Base-by-base conservation (phyloP, 2,888 invertebrate genomes). In the Drosophila meridionalis region DNA sequence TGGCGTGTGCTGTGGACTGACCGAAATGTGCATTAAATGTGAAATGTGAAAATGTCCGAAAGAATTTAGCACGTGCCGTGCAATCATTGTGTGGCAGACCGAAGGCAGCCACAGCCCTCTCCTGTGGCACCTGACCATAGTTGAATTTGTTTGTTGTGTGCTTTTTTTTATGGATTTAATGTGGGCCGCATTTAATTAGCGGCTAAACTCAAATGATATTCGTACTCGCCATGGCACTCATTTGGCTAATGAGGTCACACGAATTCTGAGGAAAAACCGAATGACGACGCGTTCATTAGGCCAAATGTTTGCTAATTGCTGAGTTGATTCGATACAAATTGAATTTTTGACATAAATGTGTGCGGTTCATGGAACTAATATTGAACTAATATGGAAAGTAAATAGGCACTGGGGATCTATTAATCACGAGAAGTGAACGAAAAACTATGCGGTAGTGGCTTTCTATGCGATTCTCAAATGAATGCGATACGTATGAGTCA, bases 21-120 rank as follows among this genome's bases (percentile, higher is more conserved):
- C 82, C 86, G 61, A 69, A 81, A 81, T 80, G 64, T 88, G 86
- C 86, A 88, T 83, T 86, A 77, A 84, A 86, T 88, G 83, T 62
- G 58, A 61, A 58, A 77, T 88, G 83, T 64, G 53, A 52, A 58
- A 77, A 65, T 52, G 67, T 67, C 59, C 64, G 28, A 71, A 88
- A 83, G 84, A 84, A 84, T 89, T 84, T 81, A 89, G 72, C 84
- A 84, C 82, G 72, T 70, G 73, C 69, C 76, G 40, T 78, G 87
- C 89, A 84, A 89, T 84, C 78, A 83, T 74, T 56, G 53, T 38
- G 48, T n/a, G 69, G 30, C 52, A 38, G 52, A 6, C 36, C 8
- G 20, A 4, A 11, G 14, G 4, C 28, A 40, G 8, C 3, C 9
- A n/a, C 20, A 40, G 40, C 12, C n/a, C 30, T 7, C 11, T 5